Base-by-base conservation (phyloP, 1,140 invertebrate species). In the Aphidius ervi region DNA sequence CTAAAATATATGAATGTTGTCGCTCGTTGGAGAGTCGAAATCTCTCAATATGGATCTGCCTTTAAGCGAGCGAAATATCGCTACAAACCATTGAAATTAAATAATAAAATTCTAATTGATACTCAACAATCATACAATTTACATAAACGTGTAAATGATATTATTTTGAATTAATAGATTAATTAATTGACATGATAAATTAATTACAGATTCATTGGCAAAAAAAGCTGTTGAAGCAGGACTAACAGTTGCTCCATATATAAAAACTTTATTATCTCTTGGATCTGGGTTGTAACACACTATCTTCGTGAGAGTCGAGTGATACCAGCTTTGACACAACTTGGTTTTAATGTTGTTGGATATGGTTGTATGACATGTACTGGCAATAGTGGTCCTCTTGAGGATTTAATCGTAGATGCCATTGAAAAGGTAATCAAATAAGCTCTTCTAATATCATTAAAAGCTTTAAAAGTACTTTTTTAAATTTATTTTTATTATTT, bases 351-450 rank as follows among this genome's bases (percentile, higher is more conserved):
- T 69, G 89, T 95, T 57, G 91, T 94, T 40, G 96, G 96, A n/a
- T 98, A 96, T 73, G 90, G 97, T 2, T 99, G 97, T 79, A 98
- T 98, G 95, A 99, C 96, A 0, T 99, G 97, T 77, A 99, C 99
- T 66, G 97, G 97, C 7, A 99, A 99, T 78, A 94, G 91, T 52
- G 97, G 97, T 9, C 95, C 95, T 0, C 84, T 99, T 6, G 90
- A 94, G 58, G 94, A 97, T 61, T 84, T 89, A 63, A 90, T 99
- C 37, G 88, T 88, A 0, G 92, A 94, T 70, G 93, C 92, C 3
- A 98, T 99, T 68, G 96, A 99, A 76, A 92, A 94, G 84, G 92
- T 93, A 65, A 16, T 16, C 1, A 16, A 16, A 16, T 16, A 16
- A 16, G 16, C 16, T 16, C 16, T 16, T 16, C 1, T 16, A 16